Evolutionary conservation across 37 sponge, comb jelly and placozoan genomes (phyloP).

Genomic region (Diacarnus erythraeanus): DNA sequence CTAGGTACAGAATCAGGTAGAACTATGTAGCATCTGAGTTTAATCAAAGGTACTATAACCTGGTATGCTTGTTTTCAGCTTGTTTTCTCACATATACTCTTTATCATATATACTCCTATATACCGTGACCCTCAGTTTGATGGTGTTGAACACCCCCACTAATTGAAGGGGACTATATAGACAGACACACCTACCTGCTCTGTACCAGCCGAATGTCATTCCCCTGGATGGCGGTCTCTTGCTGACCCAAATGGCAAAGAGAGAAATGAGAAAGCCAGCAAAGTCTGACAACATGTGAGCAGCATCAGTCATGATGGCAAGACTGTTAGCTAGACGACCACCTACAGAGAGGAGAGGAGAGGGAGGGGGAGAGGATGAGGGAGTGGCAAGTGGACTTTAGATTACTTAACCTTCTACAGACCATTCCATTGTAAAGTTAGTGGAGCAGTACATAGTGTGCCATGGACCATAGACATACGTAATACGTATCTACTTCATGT

Average conservation of each 20-base stretch:
- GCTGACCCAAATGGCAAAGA: conserved; percentile 95
- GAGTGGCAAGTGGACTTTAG: too few relatives aligned
- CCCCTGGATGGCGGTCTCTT: conserved; percentile 74
- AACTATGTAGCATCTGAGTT: too few relatives aligned
- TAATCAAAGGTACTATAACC: too few relatives aligned
- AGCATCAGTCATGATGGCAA: conserved; percentile 98
- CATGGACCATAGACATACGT: background rate
- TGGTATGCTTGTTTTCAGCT: too few relatives aligned
- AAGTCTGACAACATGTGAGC: conserved; percentile 99
- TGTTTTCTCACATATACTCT: too few relatives aligned
- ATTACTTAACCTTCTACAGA: too few relatives aligned
- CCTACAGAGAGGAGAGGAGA: conserved; percentile 49
- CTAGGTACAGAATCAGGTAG: too few relatives aligned
- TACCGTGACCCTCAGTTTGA: background rate
- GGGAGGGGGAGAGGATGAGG: background rate
- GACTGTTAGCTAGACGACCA: conserved; percentile 85
- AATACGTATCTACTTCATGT: too few relatives aligned
- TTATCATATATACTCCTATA: background rate
- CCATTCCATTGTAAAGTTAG: too few relatives aligned
- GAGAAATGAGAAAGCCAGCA: conserved; percentile 91
- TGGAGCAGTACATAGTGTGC: too few relatives aligned
- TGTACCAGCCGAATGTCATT: conserved; percentile 98
- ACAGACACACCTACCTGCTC: conserved; percentile 70
- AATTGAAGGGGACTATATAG: background rate
- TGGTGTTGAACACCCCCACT: background rate